A percentile compares a stretch with the other conserved stretches of the same genome.
phyloP scores from a whole-genome alignment of 2,888 invertebrate species.

The Brenthis ino region DNA sequence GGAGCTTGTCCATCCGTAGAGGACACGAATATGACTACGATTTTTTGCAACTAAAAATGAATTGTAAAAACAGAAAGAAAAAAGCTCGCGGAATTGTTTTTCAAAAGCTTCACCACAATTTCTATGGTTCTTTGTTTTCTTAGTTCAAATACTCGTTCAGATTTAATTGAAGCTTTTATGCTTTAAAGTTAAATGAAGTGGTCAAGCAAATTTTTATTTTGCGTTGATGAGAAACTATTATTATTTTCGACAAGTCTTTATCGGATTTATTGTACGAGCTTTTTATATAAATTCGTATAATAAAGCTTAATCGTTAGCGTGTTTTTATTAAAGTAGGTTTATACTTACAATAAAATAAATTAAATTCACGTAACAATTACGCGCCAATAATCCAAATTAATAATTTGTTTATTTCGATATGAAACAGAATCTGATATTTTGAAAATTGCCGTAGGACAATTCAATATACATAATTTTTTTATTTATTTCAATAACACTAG shows the following conservation, averaged over 20 bases:
- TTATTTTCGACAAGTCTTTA: neutral
- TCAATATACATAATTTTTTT: neutral
- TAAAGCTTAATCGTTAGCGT: neutral
- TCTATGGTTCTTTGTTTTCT: constrained; percentile 31
- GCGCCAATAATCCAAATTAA: neutral
- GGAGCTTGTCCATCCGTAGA: constrained; percentile 55
- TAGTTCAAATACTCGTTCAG: constrained; percentile 29
- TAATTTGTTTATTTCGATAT: neutral
- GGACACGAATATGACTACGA: constrained; percentile 45
- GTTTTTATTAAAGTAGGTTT: too few species aligned
- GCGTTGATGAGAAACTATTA: constrained; percentile 9
- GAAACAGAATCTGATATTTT: neutral
- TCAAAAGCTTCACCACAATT: constrained; percentile 30
- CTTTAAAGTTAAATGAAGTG: constrained; percentile 21
- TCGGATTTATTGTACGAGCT: neutral
- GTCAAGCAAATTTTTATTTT: constrained; percentile 23
- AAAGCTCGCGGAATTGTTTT: constrained; percentile 29
- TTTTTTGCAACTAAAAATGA: constrained; percentile 37
- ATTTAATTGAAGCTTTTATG: constrained; percentile 29
- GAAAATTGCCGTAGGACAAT: neutral
- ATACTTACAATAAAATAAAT: too few species aligned
- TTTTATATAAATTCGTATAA: neutral
- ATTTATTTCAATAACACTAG: neutral
- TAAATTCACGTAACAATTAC: neutral
- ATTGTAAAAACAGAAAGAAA: constrained; percentile 27